Conservation (phyloP, 2,797 vertebrate genomes). For the Poeciliopsis turneri region DNA sequence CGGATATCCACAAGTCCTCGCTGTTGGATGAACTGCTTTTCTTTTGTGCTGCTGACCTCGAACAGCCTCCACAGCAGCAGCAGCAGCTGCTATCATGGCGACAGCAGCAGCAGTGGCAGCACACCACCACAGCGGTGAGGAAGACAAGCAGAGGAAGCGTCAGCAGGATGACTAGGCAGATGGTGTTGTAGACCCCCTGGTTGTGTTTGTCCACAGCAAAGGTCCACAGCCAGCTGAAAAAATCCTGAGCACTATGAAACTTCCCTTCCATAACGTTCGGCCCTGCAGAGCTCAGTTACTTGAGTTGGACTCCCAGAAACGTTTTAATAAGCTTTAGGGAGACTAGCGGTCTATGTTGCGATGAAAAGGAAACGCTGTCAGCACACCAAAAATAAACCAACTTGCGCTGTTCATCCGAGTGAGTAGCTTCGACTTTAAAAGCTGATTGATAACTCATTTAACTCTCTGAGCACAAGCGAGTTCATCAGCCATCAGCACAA, state of each 20-base stretch:
- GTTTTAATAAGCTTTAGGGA: conserved; percentile 44
- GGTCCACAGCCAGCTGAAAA: conserved; percentile 86
- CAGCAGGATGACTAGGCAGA: conserved; percentile 88
- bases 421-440: conserved; percentile 18
- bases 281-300: conserved; percentile 8
- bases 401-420: conserved; percentile 29
- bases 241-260: conserved; percentile 80
- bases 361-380: conserved; percentile 17
- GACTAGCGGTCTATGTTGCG: conserved; percentile 19
- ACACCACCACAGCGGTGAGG: conserved; percentile 82
- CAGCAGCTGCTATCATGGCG: conserved; percentile 49
- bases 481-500: conserved; percentile 17
- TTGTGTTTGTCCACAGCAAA: conserved; percentile 85
- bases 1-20: conserved; percentile 95
- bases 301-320: conserved; percentile 24
- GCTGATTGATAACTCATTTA: conserved; percentile 14
- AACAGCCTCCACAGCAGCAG: conserved; percentile 34
- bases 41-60: conserved; percentile 79
- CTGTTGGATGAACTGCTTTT: conserved; percentile 79
- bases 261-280: conserved; percentile 75
- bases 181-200: conserved; percentile 89
- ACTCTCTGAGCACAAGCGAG: neutral
- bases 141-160: conserved; percentile 86
- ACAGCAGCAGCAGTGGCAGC: conserved; percentile 92
- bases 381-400: conserved; percentile 27